phyloP scores from a whole-genome alignment of 1,140 invertebrate genomes.

The Nephila pilipes region DNA sequence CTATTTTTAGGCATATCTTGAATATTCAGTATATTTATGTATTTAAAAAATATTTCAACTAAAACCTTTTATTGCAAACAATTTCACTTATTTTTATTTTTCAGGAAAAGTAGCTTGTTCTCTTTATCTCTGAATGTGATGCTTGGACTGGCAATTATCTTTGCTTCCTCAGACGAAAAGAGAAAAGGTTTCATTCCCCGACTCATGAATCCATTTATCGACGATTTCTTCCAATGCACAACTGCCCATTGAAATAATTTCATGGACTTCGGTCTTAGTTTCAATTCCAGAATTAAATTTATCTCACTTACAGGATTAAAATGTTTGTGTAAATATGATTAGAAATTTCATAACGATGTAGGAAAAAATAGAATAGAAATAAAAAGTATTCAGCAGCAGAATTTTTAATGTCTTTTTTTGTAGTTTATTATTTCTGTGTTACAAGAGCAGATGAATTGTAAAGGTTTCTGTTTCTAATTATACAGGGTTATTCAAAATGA shows the following conservation, averaged over 20 bases:
- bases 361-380: too few species aligned
- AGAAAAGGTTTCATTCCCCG: slow-evolving; percentile 10
- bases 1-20: too few species aligned
- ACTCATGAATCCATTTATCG: background rate
- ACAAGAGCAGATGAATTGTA: too few species aligned
- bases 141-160: background rate
- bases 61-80: background rate
- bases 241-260: background rate
- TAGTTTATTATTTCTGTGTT: too few species aligned
- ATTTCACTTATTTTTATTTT: background rate
- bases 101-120: background rate
- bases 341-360: too few species aligned
- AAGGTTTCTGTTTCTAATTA: too few species aligned
- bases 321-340: background rate
- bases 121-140: background rate
- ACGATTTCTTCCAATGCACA: background rate
- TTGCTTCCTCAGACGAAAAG: background rate
- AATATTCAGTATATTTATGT: too few species aligned
- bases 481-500: too few species aligned
- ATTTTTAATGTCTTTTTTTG: too few species aligned
- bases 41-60: too few species aligned
- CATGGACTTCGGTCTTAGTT: background rate
- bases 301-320: background rate
- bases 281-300: background rate
- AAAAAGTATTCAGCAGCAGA: too few species aligned